A percentile compares a stretch with the other conserved stretches of the same genome.
These are phyloP conservation scores for Turritopsis dohrnii DNA, from an alignment of 30 jellyfish, hydroid and myxozoan species.

Conservation along the genomic window DNA sequence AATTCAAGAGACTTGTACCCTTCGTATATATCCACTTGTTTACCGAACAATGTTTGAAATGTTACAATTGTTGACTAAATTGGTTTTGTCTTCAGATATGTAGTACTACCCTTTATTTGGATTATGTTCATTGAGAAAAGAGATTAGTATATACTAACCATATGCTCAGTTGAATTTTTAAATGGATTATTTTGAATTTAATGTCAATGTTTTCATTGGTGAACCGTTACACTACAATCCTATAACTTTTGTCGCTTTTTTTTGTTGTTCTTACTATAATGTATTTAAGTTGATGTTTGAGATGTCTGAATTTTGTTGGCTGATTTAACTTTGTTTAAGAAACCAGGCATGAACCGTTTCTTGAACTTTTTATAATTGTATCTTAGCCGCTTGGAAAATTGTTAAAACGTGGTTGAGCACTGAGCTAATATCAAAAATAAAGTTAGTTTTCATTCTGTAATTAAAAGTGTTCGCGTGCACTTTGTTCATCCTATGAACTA, in stretches of 20 bases:
- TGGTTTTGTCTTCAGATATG: neutral
- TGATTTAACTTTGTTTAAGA: no score
- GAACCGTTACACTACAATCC: neutral
- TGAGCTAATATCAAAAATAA: conserved; percentile 86
- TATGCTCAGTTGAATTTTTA: neutral
- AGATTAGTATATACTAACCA: neutral
- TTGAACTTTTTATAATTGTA: neutral
- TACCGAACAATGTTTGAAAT: neutral
- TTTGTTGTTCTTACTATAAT: neutral
- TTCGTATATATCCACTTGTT: neutral
- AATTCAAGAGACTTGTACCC: neutral
- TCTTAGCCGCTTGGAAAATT: conserved; percentile 92
- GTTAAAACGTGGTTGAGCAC: conserved; percentile 94
- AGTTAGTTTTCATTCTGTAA: conserved; percentile 32
- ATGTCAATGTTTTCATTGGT: neutral
- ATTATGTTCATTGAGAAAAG: neutral
- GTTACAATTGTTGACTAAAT: neutral
- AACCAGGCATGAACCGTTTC: no score
- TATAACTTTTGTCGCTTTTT: no score
- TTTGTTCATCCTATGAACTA: neutral
- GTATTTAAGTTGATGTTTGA: no score
- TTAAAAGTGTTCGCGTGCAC: neutral
- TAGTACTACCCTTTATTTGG: neutral
- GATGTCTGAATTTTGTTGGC: no score
- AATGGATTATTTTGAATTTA: neutral